Evolutionary conservation across 2,113 vertebrate species (phyloP).

Genomic region (Anarrhichthys ocellatus): DNA sequence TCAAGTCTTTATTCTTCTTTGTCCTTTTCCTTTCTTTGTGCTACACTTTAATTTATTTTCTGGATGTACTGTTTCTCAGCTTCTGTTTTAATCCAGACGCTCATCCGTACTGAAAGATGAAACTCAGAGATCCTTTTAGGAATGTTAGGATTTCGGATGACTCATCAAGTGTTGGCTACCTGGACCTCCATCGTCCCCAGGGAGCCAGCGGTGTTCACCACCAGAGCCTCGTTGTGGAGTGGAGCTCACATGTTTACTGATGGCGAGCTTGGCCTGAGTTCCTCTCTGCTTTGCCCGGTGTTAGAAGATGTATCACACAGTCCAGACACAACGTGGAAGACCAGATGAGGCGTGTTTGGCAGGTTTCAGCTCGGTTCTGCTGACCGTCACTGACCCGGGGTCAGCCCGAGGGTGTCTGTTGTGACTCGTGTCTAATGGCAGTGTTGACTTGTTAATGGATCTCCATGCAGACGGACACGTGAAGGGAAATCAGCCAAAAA

Average conservation of each 20-base stretch:
- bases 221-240: not conserved
- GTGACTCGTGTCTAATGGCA: too few relatives aligned
- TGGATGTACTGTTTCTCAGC: not conserved
- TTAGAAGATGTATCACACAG: not conserved
- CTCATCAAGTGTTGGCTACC: not conserved
- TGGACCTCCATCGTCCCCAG: not conserved
- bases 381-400: not conserved
- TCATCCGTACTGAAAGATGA: constrained; percentile 1
- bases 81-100: not conserved
- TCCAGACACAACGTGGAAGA: not conserved
- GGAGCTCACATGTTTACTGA: not conserved
- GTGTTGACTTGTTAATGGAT: not conserved
- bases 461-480: not conserved
- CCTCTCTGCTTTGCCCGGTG: not conserved
- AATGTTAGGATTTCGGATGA: not conserved
- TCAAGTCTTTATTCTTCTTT: not conserved
- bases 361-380: not conserved
- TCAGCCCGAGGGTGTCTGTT: not conserved
- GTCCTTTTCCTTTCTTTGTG: not conserved
- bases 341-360: constrained; percentile 3
- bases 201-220: constrained; percentile 5
- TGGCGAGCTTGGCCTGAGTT: not conserved
- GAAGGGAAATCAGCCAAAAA: not conserved
- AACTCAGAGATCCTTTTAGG: not conserved
- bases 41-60: constrained; percentile 13